Evolutionary conservation across 2,113 vertebrate genomes (phyloP).

Genomic region (Pholis gunnellus): DNA sequence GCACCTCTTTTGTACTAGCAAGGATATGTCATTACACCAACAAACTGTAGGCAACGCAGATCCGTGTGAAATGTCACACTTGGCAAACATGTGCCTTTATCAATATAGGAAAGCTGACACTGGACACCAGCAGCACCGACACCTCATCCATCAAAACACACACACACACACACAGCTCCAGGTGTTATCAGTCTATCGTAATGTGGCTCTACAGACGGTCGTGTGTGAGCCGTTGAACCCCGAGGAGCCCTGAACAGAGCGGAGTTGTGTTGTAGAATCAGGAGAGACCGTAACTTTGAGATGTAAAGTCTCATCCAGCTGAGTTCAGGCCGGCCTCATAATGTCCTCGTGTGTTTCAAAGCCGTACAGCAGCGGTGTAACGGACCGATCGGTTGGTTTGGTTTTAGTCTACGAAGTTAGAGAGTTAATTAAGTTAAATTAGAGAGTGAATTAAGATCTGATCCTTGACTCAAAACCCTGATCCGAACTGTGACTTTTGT

Average conservation of each 20-base stretch:
- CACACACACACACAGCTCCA: slow-evolving; percentile 53
- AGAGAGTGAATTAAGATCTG: too few relatives aligned
- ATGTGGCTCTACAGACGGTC: slow-evolving; percentile 42
- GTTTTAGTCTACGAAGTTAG: too few relatives aligned
- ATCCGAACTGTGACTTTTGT: too few relatives aligned
- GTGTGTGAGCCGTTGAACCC: slow-evolving; percentile 46
- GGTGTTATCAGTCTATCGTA: slow-evolving; percentile 62
- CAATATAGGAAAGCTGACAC: slow-evolving; percentile 39
- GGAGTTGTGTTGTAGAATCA: slow-evolving; percentile 46
- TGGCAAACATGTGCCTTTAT: slow-evolving; percentile 47
- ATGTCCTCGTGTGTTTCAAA: not conserved
- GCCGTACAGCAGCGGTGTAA: not conserved
- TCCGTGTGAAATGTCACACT: slow-evolving; percentile 54
- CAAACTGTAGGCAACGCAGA: not conserved
- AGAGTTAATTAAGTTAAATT: too few relatives aligned
- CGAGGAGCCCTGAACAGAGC: slow-evolving; percentile 24
- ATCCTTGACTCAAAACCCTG: too few relatives aligned
- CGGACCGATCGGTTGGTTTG: too few relatives aligned
- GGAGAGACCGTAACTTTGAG: slow-evolving; percentile 17
- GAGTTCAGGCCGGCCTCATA: slow-evolving; percentile 8
- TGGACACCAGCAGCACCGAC: slow-evolving; percentile 36
- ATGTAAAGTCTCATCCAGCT: slow-evolving; percentile 20
- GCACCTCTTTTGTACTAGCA: not conserved
- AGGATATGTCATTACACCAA: slow-evolving; percentile 28
- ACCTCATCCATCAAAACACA: slow-evolving; percentile 61